Evolutionary conservation across 1,140 invertebrate genomes (phyloP), one percentile per base, ranked within the genome.

Genomic region (Hirudo medicinalis): DNA sequence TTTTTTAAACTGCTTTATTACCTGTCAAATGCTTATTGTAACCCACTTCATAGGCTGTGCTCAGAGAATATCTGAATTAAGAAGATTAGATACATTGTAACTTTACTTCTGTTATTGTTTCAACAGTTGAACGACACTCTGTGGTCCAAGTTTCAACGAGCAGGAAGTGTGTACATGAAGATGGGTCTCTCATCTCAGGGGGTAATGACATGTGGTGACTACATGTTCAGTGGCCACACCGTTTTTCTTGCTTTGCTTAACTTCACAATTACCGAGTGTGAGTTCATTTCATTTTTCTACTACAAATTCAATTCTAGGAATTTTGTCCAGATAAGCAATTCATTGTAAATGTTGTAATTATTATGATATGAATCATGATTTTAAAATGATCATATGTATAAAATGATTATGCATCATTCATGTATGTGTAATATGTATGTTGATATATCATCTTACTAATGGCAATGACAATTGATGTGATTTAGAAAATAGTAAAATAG

Each of bases 211-310:
- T 99, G 96, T 82, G 96, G 96, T 0, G 96, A 99, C 82, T 99
- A 99, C 81, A 99, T 99, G 95, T 99, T 99, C 83, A 93, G 91
- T 78, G 96, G 96, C 2, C 96, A 99, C 81, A 99, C 96, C 0
- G 93, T 95, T 13, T 91, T 91, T 17, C 83, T 99, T 36, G 99
- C 96, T 13, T 88, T 98, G 83, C 86, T 99, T 67, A 99, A 98
- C 82, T 97, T 98, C 84, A 98, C 99, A 82, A 97, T 99, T 73
- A 99, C 94, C 17, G 96, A 99, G 88, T 99, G 95, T 98, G 86
- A 90, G 91, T 89, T 63, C 19, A 63, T 63, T 20, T 20, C 27
- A n/a, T n/a, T n/a, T n/a, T 2, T 2, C 55, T 9, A 57, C 55
- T n/a, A n/a, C 25, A 57, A n/a, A 2, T 27, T 57, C 20, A 27